These are phyloP conservation scores for Petrosia ficiformis DNA, from an alignment of 37 sponge, comb jelly and placozoan genomes.

Conservation along the genomic window DNA sequence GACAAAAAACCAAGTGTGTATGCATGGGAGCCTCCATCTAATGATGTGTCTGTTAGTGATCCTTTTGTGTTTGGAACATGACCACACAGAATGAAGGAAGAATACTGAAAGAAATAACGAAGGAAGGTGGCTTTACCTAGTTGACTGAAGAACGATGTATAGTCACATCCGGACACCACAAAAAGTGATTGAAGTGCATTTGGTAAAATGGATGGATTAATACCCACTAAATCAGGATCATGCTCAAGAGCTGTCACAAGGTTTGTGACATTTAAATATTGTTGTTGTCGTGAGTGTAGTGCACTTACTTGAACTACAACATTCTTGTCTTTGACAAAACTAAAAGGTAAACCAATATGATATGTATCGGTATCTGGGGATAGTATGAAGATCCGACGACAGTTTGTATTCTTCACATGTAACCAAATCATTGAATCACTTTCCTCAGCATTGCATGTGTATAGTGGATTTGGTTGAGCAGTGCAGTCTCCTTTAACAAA, in stretches of 20 bases:
- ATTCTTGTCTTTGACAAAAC: background rate
- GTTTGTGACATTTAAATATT: background rate
- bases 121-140: slow-evolving; percentile 25
- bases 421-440: slow-evolving; percentile 3
- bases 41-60: slow-evolving; percentile 15
- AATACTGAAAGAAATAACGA: slow-evolving; percentile 15
- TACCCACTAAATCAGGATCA: background rate
- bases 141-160: slow-evolving; percentile 22
- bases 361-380: slow-evolving; percentile 11
- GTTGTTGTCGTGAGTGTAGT: background rate
- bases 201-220: background rate
- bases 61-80: slow-evolving; percentile 18
- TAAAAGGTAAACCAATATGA: background rate
- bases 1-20: slow-evolving; percentile 16
- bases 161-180: slow-evolving; percentile 31
- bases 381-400: slow-evolving; percentile 1
- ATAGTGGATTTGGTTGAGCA: background rate
- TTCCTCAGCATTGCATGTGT: slow-evolving; percentile 4
- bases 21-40: no score
- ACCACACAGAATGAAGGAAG: slow-evolving; percentile 14
- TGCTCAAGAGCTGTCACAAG: background rate
- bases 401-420: background rate
- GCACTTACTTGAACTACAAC: background rate
- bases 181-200: background rate
- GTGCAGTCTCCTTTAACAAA: background rate